Conservation (phyloP, 2,888 invertebrate genomes). For the Creontiades dilutus region DNA sequence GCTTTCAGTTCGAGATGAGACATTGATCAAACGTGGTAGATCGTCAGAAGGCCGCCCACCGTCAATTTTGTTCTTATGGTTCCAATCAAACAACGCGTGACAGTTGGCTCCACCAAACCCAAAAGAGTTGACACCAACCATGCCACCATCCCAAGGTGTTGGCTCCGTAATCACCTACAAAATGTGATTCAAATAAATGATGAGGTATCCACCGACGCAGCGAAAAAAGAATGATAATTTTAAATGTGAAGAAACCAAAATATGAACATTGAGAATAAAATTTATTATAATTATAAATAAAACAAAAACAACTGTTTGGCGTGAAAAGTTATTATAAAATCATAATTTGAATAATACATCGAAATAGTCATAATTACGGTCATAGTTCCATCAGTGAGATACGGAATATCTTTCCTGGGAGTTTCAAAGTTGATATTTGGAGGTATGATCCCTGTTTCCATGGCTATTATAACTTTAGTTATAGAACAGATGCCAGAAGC, state of each 20-base stretch:
- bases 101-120: conserved; percentile 96
- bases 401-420: conserved; percentile 81
- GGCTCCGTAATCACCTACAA: conserved; percentile 85
- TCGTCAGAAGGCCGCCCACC: conserved; percentile 83
- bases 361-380: conserved; percentile 74
- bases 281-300: too few species aligned
- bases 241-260: too few species aligned
- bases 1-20: conserved; percentile 89
- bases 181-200: not conserved
- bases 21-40: conserved; percentile 86
- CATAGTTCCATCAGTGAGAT: conserved; percentile 82
- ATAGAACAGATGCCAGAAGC: conserved; percentile 90
- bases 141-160: conserved; percentile 85
- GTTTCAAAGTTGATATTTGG: conserved; percentile 90
- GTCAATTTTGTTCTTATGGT: conserved; percentile 83
- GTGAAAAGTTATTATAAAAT: too few species aligned
- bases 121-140: conserved; percentile 93
- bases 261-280: too few species aligned
- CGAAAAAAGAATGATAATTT: not conserved
- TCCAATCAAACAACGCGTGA: conserved; percentile 84
- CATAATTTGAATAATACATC: too few species aligned
- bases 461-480: conserved; percentile 89
- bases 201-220: not conserved
- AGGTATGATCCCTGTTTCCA: conserved; percentile 89
- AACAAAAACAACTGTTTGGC: too few species aligned